A percentile compares a stretch with the other conserved stretches of the same genome.
phyloP scores from a whole-genome alignment of 2,888 invertebrate genomes.

The Drosophila melanosoma region DNA sequence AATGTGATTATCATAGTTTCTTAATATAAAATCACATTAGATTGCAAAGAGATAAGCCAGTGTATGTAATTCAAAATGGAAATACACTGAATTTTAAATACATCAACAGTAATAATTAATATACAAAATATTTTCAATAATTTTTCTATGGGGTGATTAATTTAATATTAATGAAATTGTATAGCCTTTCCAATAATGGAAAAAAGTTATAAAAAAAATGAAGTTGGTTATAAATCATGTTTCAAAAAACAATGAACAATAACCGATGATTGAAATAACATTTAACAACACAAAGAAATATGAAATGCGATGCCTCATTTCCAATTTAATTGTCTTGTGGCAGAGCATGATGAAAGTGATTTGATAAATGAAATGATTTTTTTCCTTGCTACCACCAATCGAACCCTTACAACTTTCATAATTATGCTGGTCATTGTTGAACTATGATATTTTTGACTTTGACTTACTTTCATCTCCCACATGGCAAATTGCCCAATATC shows the following conservation, averaged over 20 bases:
- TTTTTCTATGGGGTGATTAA: not conserved
- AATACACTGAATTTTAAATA: not conserved
- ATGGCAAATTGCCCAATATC: conserved; percentile 17
- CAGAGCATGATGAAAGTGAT: conserved; percentile 33
- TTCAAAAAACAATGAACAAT: conserved; percentile 2
- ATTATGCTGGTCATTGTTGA: conserved; percentile 24
- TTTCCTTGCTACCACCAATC: conserved; percentile 8
- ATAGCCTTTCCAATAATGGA: not conserved
- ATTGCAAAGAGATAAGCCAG: not conserved
- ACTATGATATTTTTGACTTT: conserved; percentile 37
- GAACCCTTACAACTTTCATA: conserved; percentile 28
- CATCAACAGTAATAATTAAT: not conserved
- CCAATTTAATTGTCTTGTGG: conserved; percentile 22
- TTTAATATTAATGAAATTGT: not conserved
- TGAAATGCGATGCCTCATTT: conserved; percentile 27
- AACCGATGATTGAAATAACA: conserved; percentile 24
- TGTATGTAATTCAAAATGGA: not conserved
- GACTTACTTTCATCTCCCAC: conserved; percentile 65
- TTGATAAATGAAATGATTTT: conserved; percentile 59
- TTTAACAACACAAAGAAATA: conserved; percentile 15
- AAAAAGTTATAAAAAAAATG: not conserved
- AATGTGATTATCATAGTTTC: conserved; percentile 1
- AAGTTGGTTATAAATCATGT: conserved; percentile 6
- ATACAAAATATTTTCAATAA: not conserved
- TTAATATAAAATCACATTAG: not conserved